Base-by-base conservation (phyloP, 2,888 invertebrate species). In the Ophion obscuratus region DNA sequence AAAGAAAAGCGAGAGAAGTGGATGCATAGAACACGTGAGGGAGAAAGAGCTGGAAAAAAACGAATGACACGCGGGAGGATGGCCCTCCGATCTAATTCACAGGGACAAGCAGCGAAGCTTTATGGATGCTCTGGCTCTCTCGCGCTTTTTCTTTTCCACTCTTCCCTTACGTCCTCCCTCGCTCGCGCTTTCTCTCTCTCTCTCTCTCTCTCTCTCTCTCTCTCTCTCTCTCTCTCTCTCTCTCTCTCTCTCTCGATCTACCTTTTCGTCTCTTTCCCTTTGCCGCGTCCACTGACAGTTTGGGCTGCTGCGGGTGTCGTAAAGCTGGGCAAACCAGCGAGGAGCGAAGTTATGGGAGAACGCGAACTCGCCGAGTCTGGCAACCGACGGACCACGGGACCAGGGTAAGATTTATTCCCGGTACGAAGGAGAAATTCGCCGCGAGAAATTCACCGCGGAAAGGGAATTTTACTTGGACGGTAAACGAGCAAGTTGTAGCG, bases 261-360 rank as follows among this genome's bases (percentile, higher is more conserved):
- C 17, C 24, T 61, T 59, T 67, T 73, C 57, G n/a, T 59, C 44
- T 27, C 74, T 81, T 67, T 27, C 66, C 68, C 27, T 20, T 71
- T 36, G 24, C 67, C 53, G 67, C 57, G 59, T 80, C 74, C 68
- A 80, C 80, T 57, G 85, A 75, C 76, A 73, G 75, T 75, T 80
- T 71, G 27, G 78, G 68, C 57, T 74, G 83, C 83, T 82, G 83
- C 81, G 75, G 79, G 77, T 84, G 87, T 89, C 87, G 87, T 89
- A 88, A 90, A 90, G 80, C 87, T 86, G 71, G 86, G 84, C 47
- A 68, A 81, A 81, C 75, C 81, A 81, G 75, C 81, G 24, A 47
- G 75, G 68, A 70, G 53, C 53, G 44, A 81, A 90, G 87, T 90
- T 90, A 90, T 89, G 88, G 84, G 81, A 85, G 77, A 77, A 78